These are phyloP conservation scores for Tapirus terrestris DNA, from an alignment of 2,113 vertebrate genomes.

Conservation along the genomic window DNA sequence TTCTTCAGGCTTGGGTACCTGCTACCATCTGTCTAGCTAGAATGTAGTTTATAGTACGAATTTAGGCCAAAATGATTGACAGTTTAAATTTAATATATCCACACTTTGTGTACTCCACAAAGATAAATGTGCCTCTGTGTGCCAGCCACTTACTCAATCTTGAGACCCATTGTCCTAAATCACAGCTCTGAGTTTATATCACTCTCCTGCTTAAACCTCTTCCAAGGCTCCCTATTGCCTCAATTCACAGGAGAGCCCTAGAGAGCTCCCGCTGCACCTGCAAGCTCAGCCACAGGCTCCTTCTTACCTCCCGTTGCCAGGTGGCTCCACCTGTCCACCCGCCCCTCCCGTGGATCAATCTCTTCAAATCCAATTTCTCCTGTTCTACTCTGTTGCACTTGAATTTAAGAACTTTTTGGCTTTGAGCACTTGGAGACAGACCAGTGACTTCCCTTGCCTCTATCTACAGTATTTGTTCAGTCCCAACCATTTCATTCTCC, in stretches of 20 bases:
- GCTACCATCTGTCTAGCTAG: background rate
- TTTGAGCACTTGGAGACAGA: background rate
- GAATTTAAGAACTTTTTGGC: background rate
- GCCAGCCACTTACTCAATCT: background rate
- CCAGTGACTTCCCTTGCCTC: background rate
- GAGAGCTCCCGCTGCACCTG: no score
- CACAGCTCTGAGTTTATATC: background rate
- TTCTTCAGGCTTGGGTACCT: background rate
- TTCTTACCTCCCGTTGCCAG: background rate
- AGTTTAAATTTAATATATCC: conserved; percentile 8
- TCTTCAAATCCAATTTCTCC: background rate
- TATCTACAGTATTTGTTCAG: background rate
- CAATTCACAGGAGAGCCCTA: background rate
- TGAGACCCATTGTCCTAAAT: background rate
- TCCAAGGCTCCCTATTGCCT: background rate
- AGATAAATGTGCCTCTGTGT: background rate
- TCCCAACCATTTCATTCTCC: background rate
- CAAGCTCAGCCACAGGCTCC: background rate
- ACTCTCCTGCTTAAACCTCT: background rate
- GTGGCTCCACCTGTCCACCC: background rate
- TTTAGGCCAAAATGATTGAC: background rate
- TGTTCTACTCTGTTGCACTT: background rate
- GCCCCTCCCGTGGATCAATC: background rate
- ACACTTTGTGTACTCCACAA: background rate
- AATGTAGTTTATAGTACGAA: background rate